A percentile compares a stretch with the other conserved stretches of the same genome.
These are phyloP conservation scores for Tuberolachnus salignus DNA, from an alignment of 2,888 invertebrate species.

Conservation along the genomic window DNA sequence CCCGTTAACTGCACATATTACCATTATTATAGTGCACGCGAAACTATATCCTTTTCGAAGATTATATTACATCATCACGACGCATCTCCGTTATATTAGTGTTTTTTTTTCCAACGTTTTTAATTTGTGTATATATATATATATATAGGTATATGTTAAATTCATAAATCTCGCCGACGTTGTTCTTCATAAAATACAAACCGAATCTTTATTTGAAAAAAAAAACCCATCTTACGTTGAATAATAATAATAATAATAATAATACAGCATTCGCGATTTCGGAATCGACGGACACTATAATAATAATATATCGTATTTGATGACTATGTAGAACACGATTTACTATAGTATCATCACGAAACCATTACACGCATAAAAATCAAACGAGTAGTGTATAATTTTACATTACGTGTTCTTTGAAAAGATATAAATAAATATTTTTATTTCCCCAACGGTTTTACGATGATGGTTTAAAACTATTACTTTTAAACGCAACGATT, in stretches of 20 bases:
- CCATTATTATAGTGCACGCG: background rate
- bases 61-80: background rate
- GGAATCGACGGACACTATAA: no score
- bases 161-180: background rate
- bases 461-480: constrained; percentile 30
- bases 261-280: no score
- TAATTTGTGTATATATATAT: background rate
- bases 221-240: no score
- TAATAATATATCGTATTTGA: no score
- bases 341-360: background rate
- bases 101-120: background rate
- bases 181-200: background rate
- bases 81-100: background rate
- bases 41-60: background rate
- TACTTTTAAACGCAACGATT: constrained; percentile 32
- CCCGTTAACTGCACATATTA: background rate
- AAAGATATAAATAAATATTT: constrained; percentile 37
- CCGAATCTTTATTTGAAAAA: background rate
- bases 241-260: no score
- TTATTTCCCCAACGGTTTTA: constrained; percentile 32
- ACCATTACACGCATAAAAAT: constrained; percentile 30
- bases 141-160: no score
- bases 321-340: background rate
- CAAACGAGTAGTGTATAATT: constrained; percentile 2
- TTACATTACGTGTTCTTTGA: constrained; percentile 1